Percentiles rank a stretch among this genome's conserved stretches.
phyloP scores from a whole-genome alignment of 2,797 vertebrate species.

The Neopelma chrysocephalum region DNA sequence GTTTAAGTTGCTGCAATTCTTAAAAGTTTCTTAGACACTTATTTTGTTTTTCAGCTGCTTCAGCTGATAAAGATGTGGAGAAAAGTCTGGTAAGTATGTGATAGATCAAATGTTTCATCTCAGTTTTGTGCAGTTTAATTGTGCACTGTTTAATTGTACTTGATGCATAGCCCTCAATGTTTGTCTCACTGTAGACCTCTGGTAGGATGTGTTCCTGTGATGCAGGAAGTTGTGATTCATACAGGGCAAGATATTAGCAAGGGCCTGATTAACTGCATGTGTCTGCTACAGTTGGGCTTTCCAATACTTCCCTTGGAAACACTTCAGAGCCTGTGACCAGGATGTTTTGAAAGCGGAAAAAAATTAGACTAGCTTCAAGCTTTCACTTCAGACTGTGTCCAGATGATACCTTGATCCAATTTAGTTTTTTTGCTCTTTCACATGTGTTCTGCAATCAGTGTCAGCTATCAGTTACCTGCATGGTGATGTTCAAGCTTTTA shows the following conservation, averaged over 20 bases:
- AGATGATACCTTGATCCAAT: neutral
- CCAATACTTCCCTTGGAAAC: neutral
- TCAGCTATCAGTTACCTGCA: neutral
- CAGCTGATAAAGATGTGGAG: neutral
- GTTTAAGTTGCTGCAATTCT: neutral
- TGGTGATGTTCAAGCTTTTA: neutral
- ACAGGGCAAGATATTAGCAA: neutral
- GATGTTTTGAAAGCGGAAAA: neutral
- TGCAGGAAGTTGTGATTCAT: neutral
- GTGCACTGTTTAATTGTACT: neutral
- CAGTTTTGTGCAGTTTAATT: neutral
- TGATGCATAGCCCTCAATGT: neutral
- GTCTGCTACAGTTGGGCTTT: neutral
- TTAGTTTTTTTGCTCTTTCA: neutral
- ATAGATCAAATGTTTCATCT: neutral
- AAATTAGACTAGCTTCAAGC: neutral
- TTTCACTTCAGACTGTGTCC: neutral
- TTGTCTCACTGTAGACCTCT: neutral
- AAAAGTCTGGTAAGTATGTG: constrained; percentile 31
- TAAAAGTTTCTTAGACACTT: neutral
- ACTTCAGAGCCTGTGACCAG: neutral
- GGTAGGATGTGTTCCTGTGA: neutral
- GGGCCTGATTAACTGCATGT: neutral
- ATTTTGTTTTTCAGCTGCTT: neutral
- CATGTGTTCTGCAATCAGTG: rapidly evolving